Base-by-base conservation (phyloP, 64 coral and sea anemone species). In the Montipora efflorescens region DNA sequence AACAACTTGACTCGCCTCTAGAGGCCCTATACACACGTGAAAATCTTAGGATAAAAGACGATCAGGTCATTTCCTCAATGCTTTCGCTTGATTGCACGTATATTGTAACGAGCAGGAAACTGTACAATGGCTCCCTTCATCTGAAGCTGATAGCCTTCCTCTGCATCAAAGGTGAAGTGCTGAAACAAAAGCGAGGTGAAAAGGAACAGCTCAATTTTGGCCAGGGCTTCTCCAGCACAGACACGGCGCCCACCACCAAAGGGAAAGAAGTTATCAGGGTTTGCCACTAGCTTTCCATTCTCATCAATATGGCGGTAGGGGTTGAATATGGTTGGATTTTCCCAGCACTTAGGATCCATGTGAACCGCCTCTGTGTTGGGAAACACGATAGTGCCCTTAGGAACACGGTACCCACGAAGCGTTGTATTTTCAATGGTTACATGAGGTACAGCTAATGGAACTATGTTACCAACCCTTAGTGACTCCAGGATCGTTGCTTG, bases 401-500 rank as follows among this genome's bases (percentile, higher is more conserved):
- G 28, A 36, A 36, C 28, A 36, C 28, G 28, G 28, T 36, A 36
- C 28, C 28, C 28, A 36, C 28, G 28, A 36, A 36, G 28, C 28
- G 28, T 36, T 36, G 28, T 36, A 36, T 36, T 36, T 36, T 36
- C 28, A 36, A 36, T 36, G 28, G 28, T 36, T 36, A 36, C 28
- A 36, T 36, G 28, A 36, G 28, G 28, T 36, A 36, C 1, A 36
- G 28, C 28, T 36, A 36, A 36, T 36, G 28, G 28, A 36, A 36
- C 28, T 36, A 36, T 36, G 28, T 36, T 36, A 36, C 28, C 28
- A 36, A 36, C 28, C 28, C 28, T 22, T 9, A 88, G 70, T 19
- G 87, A n/a, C 48, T 89, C 87, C 18, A 89, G 52, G 87, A 89
- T 77, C 16, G 74, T 46, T 76, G 87, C 73, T 43, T 83, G 90